phyloP scores from a whole-genome alignment of 2,797 vertebrate genomes.

The Chelon labrosus region DNA sequence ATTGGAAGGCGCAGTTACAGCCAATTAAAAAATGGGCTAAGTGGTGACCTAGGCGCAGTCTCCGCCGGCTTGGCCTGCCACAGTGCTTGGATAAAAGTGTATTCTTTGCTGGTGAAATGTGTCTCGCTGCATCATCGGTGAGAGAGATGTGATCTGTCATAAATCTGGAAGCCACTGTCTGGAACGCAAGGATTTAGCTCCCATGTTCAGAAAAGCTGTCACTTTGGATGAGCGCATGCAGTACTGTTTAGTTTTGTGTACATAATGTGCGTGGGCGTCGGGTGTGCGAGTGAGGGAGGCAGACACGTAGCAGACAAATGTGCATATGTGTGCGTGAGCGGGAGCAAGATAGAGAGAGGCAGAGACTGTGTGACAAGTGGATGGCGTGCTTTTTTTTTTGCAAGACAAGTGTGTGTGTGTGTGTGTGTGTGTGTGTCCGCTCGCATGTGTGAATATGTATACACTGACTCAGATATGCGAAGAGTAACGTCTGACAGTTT shows the following conservation, averaged over 20 bases:
- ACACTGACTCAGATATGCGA: slow-evolving; percentile 47
- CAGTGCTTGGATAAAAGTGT: slow-evolving; percentile 30
- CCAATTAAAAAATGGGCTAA: slow-evolving; percentile 51
- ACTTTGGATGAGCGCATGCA: slow-evolving; percentile 30
- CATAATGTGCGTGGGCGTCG: slow-evolving; percentile 29
- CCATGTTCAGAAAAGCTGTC: slow-evolving; percentile 54
- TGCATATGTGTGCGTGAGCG: slow-evolving; percentile 8
- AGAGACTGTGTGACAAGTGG: slow-evolving; percentile 53
- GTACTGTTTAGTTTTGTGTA: slow-evolving; percentile 45
- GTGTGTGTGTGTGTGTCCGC: slow-evolving; percentile 2
- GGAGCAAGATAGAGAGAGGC: slow-evolving; percentile 17
- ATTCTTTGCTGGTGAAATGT: slow-evolving; percentile 25
- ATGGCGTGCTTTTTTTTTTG: slow-evolving; percentile 28
- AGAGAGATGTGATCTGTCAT: slow-evolving; percentile 47
- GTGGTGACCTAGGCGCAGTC: slow-evolving; percentile 46
- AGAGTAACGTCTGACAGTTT: slow-evolving; percentile 43
- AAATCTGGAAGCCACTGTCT: slow-evolving; percentile 56
- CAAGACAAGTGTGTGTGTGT: slow-evolving; percentile 8
- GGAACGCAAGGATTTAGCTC: slow-evolving; percentile 39
- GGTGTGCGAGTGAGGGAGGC: slow-evolving; percentile 14
- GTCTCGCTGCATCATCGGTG: slow-evolving; percentile 40
- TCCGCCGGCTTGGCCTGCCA: slow-evolving; percentile 31
- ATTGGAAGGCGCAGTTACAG: slow-evolving; percentile 32
- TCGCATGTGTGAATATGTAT: slow-evolving; percentile 33
- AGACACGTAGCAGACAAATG: slow-evolving; percentile 34